Evolutionary conservation across 2,888 invertebrate species (phyloP).

Genomic region (Erynnis tages): DNA sequence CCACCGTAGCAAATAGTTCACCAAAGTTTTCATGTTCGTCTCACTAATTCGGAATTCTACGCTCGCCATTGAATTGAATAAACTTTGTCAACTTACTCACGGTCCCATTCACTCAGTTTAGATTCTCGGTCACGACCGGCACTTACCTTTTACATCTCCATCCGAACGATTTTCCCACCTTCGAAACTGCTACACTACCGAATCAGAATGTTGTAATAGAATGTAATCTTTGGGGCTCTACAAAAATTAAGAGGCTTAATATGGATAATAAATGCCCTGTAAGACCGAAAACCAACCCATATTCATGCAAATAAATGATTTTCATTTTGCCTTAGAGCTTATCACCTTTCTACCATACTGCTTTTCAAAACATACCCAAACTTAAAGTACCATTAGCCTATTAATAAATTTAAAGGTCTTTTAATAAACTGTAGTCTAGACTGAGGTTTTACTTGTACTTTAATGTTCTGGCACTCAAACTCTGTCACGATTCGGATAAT

Average conservation of each 20-base stretch:
- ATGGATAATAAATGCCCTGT: slow-evolving; percentile 25
- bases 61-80: neutral
- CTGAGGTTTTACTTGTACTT: too few relatives aligned
- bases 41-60: neutral
- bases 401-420: too few relatives aligned
- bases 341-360: too few relatives aligned
- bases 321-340: too few relatives aligned
- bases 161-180: slow-evolving; percentile 8
- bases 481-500: too few relatives aligned
- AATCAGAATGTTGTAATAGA: slow-evolving; percentile 2
- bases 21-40: neutral
- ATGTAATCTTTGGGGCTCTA: slow-evolving; percentile 4
- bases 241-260: neutral
- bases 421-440: too few relatives aligned
- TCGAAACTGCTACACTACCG: slow-evolving; percentile 6
- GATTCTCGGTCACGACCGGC: slow-evolving; percentile 15
- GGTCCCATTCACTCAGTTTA: slow-evolving; percentile 5
- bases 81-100: slow-evolving; percentile 8
- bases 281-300: too few relatives aligned
- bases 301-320: too few relatives aligned
- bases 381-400: too few relatives aligned
- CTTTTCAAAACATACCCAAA: too few relatives aligned
- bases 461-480: too few relatives aligned
- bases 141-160: slow-evolving; percentile 14
- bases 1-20: too few relatives aligned